Evolutionary conservation across 2,797 vertebrate species (phyloP).

Genomic region (Phalloptychus januarius): DNA sequence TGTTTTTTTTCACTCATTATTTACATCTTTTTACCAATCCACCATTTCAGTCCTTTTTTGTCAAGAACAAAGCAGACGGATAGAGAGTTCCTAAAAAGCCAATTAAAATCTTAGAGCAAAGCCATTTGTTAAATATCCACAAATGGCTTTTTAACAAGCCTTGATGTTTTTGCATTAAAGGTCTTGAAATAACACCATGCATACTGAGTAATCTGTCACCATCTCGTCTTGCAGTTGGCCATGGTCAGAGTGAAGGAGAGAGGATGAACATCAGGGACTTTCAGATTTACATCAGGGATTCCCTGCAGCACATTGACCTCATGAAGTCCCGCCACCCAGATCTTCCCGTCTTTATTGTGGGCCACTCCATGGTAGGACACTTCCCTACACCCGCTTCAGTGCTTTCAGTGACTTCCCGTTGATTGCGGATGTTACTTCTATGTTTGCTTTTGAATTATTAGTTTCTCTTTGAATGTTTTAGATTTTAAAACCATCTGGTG

Average conservation of each 20-base stretch:
- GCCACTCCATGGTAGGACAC: conserved; percentile 94
- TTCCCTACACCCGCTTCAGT: neutral
- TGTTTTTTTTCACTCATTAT: neutral
- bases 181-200: neutral
- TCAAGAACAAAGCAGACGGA: neutral
- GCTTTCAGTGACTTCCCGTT: neutral
- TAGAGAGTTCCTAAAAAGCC: neutral
- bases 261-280: conserved; percentile 94
- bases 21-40: neutral
- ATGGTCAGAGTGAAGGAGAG: conserved; percentile 95
- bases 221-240: conserved; percentile 84
- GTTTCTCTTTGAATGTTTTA: neutral
- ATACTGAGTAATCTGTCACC: neutral
- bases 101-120: neutral
- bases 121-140: neutral
- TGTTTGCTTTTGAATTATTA: neutral
- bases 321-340: conserved; percentile 86
- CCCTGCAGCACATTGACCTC: conserved; percentile 90
- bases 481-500: neutral
- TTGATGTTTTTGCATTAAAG: neutral
- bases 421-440: neutral
- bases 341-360: conserved; percentile 90
- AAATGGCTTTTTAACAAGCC: too few species aligned
- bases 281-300: conserved; percentile 90
- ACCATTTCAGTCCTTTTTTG: neutral